Conservation (phyloP, 2,113 vertebrate genomes). For the Lota lota region DNA sequence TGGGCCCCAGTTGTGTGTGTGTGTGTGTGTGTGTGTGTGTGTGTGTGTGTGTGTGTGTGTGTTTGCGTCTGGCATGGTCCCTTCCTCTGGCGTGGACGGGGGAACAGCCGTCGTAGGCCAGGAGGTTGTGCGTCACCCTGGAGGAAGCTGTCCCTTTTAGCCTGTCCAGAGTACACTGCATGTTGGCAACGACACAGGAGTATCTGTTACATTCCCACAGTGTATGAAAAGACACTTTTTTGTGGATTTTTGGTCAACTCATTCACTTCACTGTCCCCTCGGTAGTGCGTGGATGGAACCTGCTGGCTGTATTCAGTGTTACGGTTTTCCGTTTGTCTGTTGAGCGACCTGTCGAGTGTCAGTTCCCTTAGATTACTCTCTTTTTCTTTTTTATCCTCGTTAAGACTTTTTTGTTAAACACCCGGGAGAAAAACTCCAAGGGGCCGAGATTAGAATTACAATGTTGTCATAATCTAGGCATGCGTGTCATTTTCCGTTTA, state of each 20-base stretch:
- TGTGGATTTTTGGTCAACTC: background rate
- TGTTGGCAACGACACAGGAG: background rate
- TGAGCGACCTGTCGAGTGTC: background rate
- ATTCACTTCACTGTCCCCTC: background rate
- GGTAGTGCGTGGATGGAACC: background rate
- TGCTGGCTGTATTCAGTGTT: too few species aligned
- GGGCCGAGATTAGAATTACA: conserved; percentile 8
- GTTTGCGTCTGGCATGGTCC: background rate
- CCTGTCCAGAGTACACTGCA: background rate
- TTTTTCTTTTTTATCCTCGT: background rate
- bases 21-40: too few species aligned
- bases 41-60: background rate
- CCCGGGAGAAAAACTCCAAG: background rate
- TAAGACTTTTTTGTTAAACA: background rate
- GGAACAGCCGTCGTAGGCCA: background rate
- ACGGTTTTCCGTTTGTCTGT: too few species aligned
- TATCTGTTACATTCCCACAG: background rate
- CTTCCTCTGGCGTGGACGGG: background rate
- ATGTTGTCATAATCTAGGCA: conserved; percentile 2
- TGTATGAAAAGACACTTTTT: background rate
- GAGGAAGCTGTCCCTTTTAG: background rate
- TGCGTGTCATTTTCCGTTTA: conserved; percentile 9
- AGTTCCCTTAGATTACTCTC: background rate
- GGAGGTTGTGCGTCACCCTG: background rate
- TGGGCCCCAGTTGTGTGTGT: background rate